Base-by-base conservation (phyloP, 1,140 invertebrate species). In the Ylistrum balloti region DNA sequence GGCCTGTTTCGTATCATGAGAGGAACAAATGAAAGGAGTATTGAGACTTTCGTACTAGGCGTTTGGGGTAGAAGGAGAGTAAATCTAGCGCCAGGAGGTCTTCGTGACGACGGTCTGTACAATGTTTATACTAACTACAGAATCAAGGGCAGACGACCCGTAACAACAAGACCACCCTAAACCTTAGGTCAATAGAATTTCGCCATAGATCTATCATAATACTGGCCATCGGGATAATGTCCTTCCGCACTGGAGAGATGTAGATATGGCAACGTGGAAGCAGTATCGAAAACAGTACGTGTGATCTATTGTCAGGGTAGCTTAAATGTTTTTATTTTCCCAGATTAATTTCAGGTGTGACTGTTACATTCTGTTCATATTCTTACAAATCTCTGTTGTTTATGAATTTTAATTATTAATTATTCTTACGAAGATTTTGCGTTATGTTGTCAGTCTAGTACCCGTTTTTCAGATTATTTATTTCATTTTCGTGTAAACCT, bases 1-100 rank as follows among this genome's bases (percentile, higher is more conserved):
- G 96, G 96, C 33, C 95, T 94, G 90, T 96, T 96, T 91, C 90
- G 94, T 56, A 95, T 96, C 33, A 13, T 90, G 7, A 87, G 95
- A 89, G 95, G 95, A 33, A 88, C 85, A n/a, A 93, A 95, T 88
- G 94, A 94, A 92, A 94, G 94, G 88, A 90, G 93, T 22, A 95
- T 96, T 86, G 94, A 96, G 89, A 92, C 93, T 3, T 94, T 95
- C 91, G 93, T 96, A 11, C 90, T 96, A n/a, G 95, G 94, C 13
- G 94, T 91, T 20, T 95, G 93, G 94, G 92, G 93, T 5, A 22
- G 56, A 5, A n/a, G 56, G 17, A n/a, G 22, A 74, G 56, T 74
- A n/a, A 74, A 74, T 74, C 56, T 74, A n/a, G 56, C 56, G 22
- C 85, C 86, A 22, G 88, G 86, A 22, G 86, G 41, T 28, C 38